Conservation (phyloP, 2,888 invertebrate genomes). For the Podabrus alpinus region DNA sequence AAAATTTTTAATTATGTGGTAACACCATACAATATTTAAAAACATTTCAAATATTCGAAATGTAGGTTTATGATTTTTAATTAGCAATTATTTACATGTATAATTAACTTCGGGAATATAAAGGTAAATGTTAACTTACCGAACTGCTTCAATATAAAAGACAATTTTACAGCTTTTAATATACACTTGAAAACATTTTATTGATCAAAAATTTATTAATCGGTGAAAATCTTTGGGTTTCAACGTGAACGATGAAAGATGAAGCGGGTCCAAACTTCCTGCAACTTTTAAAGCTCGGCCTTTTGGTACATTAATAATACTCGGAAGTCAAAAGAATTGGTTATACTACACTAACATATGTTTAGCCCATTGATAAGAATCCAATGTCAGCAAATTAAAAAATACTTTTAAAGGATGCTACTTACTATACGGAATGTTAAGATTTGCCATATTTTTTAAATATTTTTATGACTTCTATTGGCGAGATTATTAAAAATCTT, state of each 20-base stretch:
- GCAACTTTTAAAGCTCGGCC: not conserved
- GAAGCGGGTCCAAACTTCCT: not conserved
- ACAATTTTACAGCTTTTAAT: not conserved
- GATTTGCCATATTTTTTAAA: no score
- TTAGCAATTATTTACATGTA: not conserved
- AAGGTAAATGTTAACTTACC: not conserved
- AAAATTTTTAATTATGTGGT: not conserved
- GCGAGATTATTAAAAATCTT: no score
- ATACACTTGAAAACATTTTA: not conserved
- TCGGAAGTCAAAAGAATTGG: not conserved
- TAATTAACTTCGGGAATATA: not conserved
- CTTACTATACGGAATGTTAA: no score
- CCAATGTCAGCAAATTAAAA: not conserved
- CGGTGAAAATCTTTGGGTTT: not conserved
- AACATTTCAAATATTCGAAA: not conserved
- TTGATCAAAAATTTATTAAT: not conserved
- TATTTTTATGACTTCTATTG: no score
- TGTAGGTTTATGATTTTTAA: not conserved
- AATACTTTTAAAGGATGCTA: not conserved
- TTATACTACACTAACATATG: not conserved
- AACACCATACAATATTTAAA: not conserved
- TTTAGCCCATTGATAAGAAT: not conserved
- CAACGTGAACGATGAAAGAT: not conserved
- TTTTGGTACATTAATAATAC: not conserved
- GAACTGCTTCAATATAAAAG: not conserved